Base-by-base conservation (phyloP, 2,888 invertebrate species). In the Metacarcinus magister region DNA sequence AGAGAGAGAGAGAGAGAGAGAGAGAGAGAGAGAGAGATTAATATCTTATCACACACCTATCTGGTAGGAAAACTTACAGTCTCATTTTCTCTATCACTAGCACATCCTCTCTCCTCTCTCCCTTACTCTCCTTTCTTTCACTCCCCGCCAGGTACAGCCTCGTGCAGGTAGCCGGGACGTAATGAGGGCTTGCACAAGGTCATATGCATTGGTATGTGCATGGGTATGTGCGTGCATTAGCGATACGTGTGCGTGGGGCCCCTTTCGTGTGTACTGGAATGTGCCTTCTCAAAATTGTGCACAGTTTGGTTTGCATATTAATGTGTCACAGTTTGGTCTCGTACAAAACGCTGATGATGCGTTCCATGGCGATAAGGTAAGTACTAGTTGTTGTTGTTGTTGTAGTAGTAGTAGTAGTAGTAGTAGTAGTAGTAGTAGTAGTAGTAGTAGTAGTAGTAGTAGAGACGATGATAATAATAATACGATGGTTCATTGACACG, bases 231-330 rank as follows among this genome's bases (percentile, higher is more conserved):
- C 90, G 7, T 87, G 28, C 2, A 39, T 32, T 91, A 28, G 23
- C 43, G 91, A 23, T 1, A 13, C 87, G 19, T 44, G 75, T 5
- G 48, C 90, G 3, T 16, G 7, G 32, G 8, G 7, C 2, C 46
- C 60, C 4, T 94, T 96, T 28, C 92, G 48, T 16, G 97, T 97
- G 46, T 97, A 96, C 97, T 99, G 99, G 99, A 99, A 99, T 97
- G 98, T 98, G 0, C 99, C 99, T 0, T 98, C 98, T 0, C 98
- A 98, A 97, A 98, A 98, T 98, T 99, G 98, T 97, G 98, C 98
- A 87, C 98, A 98, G 0, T 98, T 98, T 97, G 98, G 98, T 39
- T 97, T 98, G 43, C 97, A 97, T 39, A 98, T 98, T 97, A 97
- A 97, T 95, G 97, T 98, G 0, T 97, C 98, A 0, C 97, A 98